Percentiles rank a stretch among this genome's conserved stretches.
Conservation (phyloP, 2,797 vertebrate species). For the Lepidocolaptes lacrymiger region DNA sequence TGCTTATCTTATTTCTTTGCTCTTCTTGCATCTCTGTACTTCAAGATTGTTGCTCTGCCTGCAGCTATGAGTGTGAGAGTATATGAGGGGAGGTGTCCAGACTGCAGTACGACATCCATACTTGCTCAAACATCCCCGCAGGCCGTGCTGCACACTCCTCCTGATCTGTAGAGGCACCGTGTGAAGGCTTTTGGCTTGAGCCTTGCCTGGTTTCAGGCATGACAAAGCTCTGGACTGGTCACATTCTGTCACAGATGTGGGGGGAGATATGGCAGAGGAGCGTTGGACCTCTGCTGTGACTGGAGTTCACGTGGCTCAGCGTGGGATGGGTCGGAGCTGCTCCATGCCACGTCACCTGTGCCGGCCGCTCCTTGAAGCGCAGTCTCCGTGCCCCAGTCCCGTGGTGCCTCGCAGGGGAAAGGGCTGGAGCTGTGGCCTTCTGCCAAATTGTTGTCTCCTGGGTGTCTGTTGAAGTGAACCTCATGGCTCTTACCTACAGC, state of each 20-base stretch:
- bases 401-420: not conserved
- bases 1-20: not conserved
- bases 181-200: not conserved
- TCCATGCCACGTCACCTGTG: rapidly evolving
- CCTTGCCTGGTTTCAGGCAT: not conserved
- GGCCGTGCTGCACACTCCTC: rapidly evolving
- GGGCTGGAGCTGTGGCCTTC: not conserved
- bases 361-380: rapidly evolving
- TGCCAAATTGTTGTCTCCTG: not conserved
- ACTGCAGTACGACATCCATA: not conserved
- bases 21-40: not conserved
- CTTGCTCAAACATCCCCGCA: not conserved
- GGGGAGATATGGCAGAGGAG: not conserved
- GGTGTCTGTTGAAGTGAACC: not conserved
- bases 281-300: rapidly evolving
- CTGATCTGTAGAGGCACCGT: not conserved
- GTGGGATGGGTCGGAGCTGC: not conserved
- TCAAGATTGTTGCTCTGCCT: not conserved
- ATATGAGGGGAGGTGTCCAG: not conserved
- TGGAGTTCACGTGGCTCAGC: rapidly evolving
- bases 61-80: not conserved
- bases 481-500: not conserved
- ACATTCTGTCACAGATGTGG: not conserved
- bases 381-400: not conserved
- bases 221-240: not conserved